Evolutionary conservation across 2,888 invertebrate genomes (phyloP), one percentile per base, ranked within the genome.

Genomic region (Drosophila meridionalis): DNA sequence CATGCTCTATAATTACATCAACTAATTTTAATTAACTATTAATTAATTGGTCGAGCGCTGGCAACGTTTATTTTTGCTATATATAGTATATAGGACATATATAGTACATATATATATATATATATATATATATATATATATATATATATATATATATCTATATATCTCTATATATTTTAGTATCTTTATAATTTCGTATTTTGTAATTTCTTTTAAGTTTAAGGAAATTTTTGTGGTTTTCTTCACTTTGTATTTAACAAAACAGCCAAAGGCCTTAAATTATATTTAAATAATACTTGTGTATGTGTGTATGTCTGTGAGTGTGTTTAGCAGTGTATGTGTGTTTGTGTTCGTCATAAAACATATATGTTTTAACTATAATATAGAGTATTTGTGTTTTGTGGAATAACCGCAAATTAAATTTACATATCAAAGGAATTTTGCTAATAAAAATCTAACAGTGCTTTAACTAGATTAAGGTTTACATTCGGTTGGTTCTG

Each of bases 41-140:
- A 77, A 76, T 89, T 90, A 90, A 90, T 87, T 87, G 86, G 86
- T 87, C 86, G 86, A 87, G 82, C 86, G 87, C 86, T 88, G 89
- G 83, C 81, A 80, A 88, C 81, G 75, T 80, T 75, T 73, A 69
- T 42, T 56, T 52, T 71, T 48, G 38, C 30, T 70, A 26, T 58
- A 58, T 67, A 38, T 45, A 47, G 28, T 28, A 8, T 55, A 56
- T 40, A 40, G 59, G 38, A 47, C 7, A 47, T 28, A 6, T 50
- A 7, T 36, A 47, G 20, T 26, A 45, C 28, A 12, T 47, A 28
- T 47, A 3, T 48, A 30, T 12, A 58, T 43, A 42, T 6, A 42
- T 34, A 11, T 58, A 45, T 47, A 12, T 47, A 28, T 47, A 3
- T 48, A 30, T 12, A 58, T 43, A 42, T 6, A 42, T 34, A 11